phyloP scores from a whole-genome alignment of 2,113 vertebrate species.

The Dipodomys ordii region DNA sequence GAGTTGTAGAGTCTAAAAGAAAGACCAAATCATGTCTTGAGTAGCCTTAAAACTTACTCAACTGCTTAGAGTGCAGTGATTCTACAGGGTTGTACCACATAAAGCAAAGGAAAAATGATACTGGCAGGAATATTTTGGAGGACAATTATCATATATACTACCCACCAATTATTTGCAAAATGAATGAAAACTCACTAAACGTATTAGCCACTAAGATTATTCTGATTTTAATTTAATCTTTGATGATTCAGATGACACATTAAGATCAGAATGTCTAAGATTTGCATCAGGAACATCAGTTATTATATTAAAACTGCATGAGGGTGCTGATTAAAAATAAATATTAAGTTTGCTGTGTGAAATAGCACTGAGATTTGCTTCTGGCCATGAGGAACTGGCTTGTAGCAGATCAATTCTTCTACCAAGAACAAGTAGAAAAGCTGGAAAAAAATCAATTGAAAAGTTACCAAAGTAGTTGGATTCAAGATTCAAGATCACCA shows the following conservation, averaged over 20 bases:
- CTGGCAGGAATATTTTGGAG: slow-evolving; percentile 43
- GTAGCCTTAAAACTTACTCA: neutral
- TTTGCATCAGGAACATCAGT: neutral
- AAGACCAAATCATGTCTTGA: slow-evolving; percentile 46
- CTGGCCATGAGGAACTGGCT: slow-evolving; percentile 13
- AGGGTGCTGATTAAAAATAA: slow-evolving; percentile 4
- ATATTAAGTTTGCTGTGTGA: slow-evolving; percentile 15
- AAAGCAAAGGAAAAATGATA: neutral
- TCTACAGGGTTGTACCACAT: neutral
- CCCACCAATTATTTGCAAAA: slow-evolving; percentile 36
- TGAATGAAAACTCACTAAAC: slow-evolving; percentile 52
- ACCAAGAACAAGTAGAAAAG: slow-evolving; percentile 38
- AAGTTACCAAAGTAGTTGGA: neutral
- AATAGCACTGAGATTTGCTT: slow-evolving; percentile 18
- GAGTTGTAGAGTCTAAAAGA: slow-evolving; percentile 3
- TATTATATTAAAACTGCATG: neutral
- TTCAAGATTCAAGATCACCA: neutral
- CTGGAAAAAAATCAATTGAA: slow-evolving; percentile 5
- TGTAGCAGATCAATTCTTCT: neutral
- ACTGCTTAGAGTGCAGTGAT: neutral
- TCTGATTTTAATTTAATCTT: slow-evolving; percentile 51
- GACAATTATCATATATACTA: neutral
- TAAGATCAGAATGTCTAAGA: slow-evolving; percentile 9
- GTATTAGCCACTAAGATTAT: slow-evolving; percentile 18
- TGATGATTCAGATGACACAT: slow-evolving; percentile 48